Base-by-base conservation (phyloP, 2,113 vertebrate species). In the Ovis canadensis region DNA sequence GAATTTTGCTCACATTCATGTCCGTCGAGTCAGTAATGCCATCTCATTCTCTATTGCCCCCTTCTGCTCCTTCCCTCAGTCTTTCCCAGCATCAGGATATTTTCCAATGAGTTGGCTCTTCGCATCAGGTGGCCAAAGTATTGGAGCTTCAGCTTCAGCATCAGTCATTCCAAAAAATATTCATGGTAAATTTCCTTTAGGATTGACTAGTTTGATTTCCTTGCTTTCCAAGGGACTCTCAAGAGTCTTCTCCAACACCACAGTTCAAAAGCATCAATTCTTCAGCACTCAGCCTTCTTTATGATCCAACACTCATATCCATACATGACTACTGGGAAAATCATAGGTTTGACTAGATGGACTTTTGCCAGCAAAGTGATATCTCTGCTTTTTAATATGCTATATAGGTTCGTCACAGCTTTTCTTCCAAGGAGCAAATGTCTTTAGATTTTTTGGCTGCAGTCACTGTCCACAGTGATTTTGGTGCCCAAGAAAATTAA, bases 1-100 rank as follows among this genome's bases (percentile, higher is more conserved):
- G 10, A 71, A 40, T 40, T 40, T 40, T 23, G 19, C 19, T 71
- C 19, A 71, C 11, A 23, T 71, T 40, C n/a, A 23, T 40, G 19
- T 71, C 10, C 0, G 0, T 71, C 0, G 0, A 23, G 19, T 40
- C 67, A 71, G 17, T 71, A n/a, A 71, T 71, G 64, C 17, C 64
- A 36, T 71, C 17, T 71, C n/a, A 71, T 40, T 71, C 19, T 71
- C 67, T 23, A 40, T 40, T 71, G n/a, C 19, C 10, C 10, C 19
- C 67, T 71, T 71, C n/a, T 71, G 3, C 19, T 40, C n/a, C 19
- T 71, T 71, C n/a, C 5, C 67, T 40, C 10, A 71, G n/a, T 40
- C n/a, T 71, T 71, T 40, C n/a, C 67, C 19, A 71, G 19, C 5
- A 71, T 71, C 10, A 71, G 67, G 5, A 71, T 71, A 19, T 71